Percentiles rank a stretch among this genome's conserved stretches.
Evolutionary conservation across 2,797 vertebrate species (phyloP).

Genomic region (Pseudochirops cupreus): DNA sequence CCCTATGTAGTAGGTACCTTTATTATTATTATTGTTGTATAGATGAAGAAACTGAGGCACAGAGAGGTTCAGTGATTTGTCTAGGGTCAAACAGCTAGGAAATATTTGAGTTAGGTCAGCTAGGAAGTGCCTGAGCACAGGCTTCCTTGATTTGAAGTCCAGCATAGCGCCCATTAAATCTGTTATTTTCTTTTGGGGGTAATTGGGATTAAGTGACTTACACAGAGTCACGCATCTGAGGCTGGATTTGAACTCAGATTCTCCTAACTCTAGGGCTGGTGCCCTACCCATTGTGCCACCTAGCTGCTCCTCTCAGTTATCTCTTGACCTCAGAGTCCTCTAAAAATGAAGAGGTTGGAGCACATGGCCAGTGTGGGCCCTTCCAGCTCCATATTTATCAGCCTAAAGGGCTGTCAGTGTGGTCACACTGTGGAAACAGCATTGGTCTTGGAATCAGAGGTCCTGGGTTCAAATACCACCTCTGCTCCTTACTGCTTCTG

Average conservation of each 20-base stretch:
- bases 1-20: neutral
- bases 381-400: neutral
- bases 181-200: too few species aligned
- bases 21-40: neutral
- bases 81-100: neutral
- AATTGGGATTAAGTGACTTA: too few species aligned
- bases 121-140: neutral
- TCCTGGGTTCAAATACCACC: neutral
- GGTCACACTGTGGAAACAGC: neutral
- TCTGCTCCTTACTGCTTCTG: neutral
- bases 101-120: neutral
- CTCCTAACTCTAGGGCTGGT: too few species aligned
- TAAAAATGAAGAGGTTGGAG: neutral
- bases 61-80: neutral
- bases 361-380: too few species aligned
- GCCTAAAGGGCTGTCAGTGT: neutral
- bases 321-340: neutral
- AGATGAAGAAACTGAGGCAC: neutral
- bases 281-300: too few species aligned
- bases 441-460: neutral
- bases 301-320: neutral
- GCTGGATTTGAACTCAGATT: too few species aligned
- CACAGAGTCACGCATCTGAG: too few species aligned
- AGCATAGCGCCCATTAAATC: neutral
- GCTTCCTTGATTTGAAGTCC: neutral